Evolutionary conservation across 2,113 vertebrate species (phyloP).

Genomic region (Zapornia atra): DNA sequence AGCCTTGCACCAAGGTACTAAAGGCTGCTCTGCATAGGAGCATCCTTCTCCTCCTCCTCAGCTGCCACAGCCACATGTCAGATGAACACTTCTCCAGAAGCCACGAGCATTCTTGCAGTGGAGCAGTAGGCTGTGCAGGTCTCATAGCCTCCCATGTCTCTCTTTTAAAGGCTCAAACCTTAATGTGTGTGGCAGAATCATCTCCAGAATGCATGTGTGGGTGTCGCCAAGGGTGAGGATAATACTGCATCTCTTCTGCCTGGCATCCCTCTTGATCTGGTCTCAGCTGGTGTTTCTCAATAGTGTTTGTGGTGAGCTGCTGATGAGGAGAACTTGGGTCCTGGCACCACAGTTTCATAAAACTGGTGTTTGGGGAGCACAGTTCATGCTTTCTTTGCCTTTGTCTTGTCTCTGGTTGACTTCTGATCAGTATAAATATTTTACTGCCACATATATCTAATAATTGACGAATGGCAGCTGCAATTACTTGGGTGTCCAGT

Average conservation of each 20-base stretch:
- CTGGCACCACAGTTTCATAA: background rate
- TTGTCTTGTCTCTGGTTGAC: background rate
- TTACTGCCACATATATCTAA: background rate
- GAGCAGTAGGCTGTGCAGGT: too few relatives aligned
- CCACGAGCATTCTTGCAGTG: background rate
- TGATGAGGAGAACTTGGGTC: background rate
- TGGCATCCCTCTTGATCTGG: background rate
- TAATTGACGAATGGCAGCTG: background rate
- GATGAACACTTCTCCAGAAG: background rate
- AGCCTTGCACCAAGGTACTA: fast-evolving
- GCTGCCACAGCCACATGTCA: fast-evolving
- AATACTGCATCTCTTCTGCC: background rate
- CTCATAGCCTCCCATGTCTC: background rate
- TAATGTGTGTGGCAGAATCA: fast-evolving
- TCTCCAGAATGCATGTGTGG: background rate
- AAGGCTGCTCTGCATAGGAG: background rate
- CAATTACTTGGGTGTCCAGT: background rate
- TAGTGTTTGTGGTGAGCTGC: fast-evolving
- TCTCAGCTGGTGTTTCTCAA: background rate
- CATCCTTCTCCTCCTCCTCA: background rate
- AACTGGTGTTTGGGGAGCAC: background rate
- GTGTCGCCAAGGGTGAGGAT: background rate
- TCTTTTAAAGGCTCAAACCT: background rate
- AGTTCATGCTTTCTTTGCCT: background rate
- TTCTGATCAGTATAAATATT: background rate